A percentile compares a stretch with the other conserved stretches of the same genome.
These are phyloP conservation scores for Adineta ricciae DNA, from an alignment of 2,888 invertebrate genomes.

Conservation along the genomic window DNA sequence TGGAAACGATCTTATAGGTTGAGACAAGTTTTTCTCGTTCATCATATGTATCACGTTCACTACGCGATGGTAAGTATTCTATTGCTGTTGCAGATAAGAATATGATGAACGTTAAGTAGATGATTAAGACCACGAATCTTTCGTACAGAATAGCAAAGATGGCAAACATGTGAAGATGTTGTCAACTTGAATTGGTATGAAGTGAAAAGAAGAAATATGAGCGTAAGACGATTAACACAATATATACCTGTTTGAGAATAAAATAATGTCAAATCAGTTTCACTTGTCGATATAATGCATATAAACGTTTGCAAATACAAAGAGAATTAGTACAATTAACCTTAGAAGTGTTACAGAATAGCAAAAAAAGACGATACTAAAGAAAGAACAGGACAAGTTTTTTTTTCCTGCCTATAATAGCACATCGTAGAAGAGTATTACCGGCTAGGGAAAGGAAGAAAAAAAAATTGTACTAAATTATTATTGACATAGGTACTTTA, in stretches of 20 bases:
- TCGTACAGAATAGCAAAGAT: background rate
- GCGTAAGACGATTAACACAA: background rate
- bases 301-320: background rate
- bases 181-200: background rate
- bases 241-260: background rate
- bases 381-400: background rate
- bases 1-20: background rate
- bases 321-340: background rate
- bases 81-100: background rate
- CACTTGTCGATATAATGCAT: background rate
- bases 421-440: too few species aligned
- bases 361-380: background rate
- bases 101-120: background rate
- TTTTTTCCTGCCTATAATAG: too few species aligned
- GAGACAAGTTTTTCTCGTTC: background rate
- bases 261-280: background rate
- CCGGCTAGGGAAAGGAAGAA: background rate
- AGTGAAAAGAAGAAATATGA: background rate
- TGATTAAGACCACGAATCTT: background rate
- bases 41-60: background rate
- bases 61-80: background rate
- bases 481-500: too few species aligned
- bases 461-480: background rate
- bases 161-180: background rate
- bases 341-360: background rate